Evolutionary conservation across 1,140 invertebrate genomes (phyloP), one percentile per base, ranked within the genome.

Genomic region (Octopus sinensis): DNA sequence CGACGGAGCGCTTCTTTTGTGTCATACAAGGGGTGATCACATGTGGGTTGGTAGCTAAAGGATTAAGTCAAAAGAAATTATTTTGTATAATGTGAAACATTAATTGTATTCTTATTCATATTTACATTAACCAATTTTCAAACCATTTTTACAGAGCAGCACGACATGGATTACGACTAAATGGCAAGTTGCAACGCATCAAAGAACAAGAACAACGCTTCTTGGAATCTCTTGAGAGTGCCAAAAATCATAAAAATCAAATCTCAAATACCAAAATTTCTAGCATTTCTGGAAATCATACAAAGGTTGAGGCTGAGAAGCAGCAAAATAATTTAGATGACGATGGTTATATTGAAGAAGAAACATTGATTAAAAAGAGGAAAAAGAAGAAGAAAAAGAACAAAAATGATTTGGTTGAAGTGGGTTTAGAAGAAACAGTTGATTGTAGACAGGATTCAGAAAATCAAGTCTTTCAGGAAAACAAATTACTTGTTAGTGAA

Each of bases 351-450:
- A 12, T 54, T 62, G 7, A 82, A 53, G 30, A 52, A 79, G 13
- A 82, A 54, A 52, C 13, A 82, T 30, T 30, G 54, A 62, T 17
- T n/a, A 78, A 78, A 77, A 23, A 56, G 56, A 75, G 75, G 78
- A 81, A 53, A 81, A 52, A 83, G 73, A 76, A 76, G 30, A 53
- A 52, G 13, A 81, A 51, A 81, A n/a, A 81, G n/a, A 77, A 13
- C 13, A 56, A 78, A 17, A 52, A 23, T 68, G 17, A n/a, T 7
- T 30, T 43, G 75, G 79, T 77, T 43, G 51, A 80, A 71, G 23
- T 51, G 51, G 7, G 56, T 79, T 4, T 13, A 52, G 17, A 10
- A 54, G 62, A 54, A 30, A 68, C 4, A 81, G 52, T 78, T 43
- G 12, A 53, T 6, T 13, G 53, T n/a, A 82, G 3, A 43, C 30